Evolutionary conservation across 2,888 invertebrate genomes (phyloP).

Genomic region (Cynaeus angustus): DNA sequence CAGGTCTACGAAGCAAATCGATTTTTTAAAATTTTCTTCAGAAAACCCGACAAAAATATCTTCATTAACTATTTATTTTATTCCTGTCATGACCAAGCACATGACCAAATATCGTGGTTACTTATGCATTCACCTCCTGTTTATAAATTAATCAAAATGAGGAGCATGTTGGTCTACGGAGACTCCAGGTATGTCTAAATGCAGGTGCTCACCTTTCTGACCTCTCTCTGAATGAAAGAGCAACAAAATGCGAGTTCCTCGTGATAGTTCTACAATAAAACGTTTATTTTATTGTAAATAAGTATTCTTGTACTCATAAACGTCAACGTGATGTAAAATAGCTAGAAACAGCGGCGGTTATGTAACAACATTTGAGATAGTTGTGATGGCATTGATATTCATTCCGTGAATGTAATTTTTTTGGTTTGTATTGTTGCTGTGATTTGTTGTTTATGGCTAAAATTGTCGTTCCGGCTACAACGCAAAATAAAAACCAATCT

Average conservation of each 20-base stretch:
- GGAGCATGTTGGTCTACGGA: background rate
- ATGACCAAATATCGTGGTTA: constrained; percentile 11
- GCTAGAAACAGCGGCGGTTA: background rate
- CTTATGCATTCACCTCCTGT: constrained; percentile 10
- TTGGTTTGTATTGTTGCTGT: too few species aligned
- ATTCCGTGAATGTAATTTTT: too few species aligned
- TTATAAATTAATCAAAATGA: constrained; percentile 21
- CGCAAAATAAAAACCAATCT: too few species aligned
- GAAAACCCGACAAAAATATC: too few species aligned
- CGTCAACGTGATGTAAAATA: background rate
- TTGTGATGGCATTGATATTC: background rate
- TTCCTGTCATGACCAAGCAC: background rate
- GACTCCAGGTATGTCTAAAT: constrained; percentile 13
- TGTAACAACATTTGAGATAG: background rate
- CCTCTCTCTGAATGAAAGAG: constrained; percentile 10
- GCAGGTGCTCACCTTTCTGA: constrained; percentile 23
- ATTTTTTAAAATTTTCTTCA: too few species aligned
- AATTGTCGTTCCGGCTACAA: too few species aligned
- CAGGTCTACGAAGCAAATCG: too few species aligned
- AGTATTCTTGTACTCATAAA: constrained; percentile 4
- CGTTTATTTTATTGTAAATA: constrained; percentile 3
- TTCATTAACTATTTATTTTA: background rate
- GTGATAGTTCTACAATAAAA: constrained; percentile 1
- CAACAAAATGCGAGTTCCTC: background rate
- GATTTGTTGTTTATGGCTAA: too few species aligned